Conservation (phyloP, 2,888 invertebrate species). For the Rhingia campestris region DNA sequence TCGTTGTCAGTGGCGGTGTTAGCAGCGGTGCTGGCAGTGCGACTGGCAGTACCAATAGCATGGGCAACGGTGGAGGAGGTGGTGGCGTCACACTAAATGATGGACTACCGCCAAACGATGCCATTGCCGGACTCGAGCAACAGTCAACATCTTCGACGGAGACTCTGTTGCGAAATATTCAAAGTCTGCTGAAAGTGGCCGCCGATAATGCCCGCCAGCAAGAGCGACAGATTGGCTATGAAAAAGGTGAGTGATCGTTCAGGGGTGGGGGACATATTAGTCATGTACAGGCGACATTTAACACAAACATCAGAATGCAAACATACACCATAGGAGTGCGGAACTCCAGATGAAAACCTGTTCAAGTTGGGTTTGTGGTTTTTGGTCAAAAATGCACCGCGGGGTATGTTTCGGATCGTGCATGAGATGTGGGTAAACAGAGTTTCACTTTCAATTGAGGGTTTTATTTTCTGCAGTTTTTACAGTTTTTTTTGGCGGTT, state of each 20-base stretch:
- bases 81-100: conserved; percentile 80
- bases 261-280: background rate
- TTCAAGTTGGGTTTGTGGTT: conserved; percentile 17
- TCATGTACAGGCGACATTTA: conserved; percentile 58
- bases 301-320: conserved; percentile 15
- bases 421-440: conserved; percentile 50
- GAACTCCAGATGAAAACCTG: conserved; percentile 63
- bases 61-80: conserved; percentile 79
- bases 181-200: conserved; percentile 97
- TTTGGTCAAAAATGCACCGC: conserved; percentile 31
- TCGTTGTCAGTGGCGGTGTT: conserved; percentile 79
- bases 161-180: conserved; percentile 96
- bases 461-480: conserved; percentile 11
- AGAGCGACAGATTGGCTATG: conserved; percentile 97
- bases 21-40: conserved; percentile 79
- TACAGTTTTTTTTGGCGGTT: conserved; percentile 39
- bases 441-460: conserved; percentile 67
- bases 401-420: conserved; percentile 53
- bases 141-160: conserved; percentile 88
- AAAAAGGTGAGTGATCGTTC: conserved; percentile 90
- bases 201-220: conserved; percentile 98
- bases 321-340: conserved; percentile 7
- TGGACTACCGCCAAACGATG: conserved; percentile 79
- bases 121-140: conserved; percentile 81
- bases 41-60: conserved; percentile 78